Conservation (phyloP, 1,140 invertebrate genomes). For the Trichoplusia ni region DNA sequence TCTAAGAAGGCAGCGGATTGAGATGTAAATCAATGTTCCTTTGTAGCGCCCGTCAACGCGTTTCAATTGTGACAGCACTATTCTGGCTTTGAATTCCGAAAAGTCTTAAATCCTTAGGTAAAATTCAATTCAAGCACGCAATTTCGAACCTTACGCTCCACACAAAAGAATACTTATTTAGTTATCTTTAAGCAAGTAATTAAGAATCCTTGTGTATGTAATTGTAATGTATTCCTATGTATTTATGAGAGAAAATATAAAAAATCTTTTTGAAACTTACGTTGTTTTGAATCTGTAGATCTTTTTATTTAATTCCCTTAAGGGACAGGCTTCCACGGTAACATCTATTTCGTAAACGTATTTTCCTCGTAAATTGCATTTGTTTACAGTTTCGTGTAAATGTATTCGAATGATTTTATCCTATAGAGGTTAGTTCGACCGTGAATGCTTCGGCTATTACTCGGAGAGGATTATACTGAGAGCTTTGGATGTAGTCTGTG, state of each 20-base stretch:
- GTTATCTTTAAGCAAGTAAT: neutral
- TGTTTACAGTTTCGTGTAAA: constrained; percentile 13
- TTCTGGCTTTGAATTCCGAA: constrained; percentile 29
- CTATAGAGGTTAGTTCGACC: constrained; percentile 2
- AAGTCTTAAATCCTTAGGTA: neutral
- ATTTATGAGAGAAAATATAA: neutral
- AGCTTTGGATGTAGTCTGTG: neutral
- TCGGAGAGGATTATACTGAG: constrained; percentile 4
- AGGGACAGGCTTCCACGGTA: constrained; percentile 7
- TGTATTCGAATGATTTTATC: constrained; percentile 27
- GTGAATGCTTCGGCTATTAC: constrained; percentile 15
- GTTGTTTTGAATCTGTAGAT: neutral
- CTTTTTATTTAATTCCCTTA: neutral
- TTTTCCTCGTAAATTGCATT: constrained; percentile 15
- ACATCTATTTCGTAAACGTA: constrained; percentile 5
- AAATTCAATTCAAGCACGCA: neutral
- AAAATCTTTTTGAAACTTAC: neutral
- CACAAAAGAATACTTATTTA: neutral
- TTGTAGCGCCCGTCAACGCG: constrained; percentile 33
- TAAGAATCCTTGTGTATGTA: too few species aligned
- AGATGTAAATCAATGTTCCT: constrained; percentile 43
- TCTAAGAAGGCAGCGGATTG: constrained; percentile 31
- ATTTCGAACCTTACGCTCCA: neutral
- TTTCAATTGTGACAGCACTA: constrained; percentile 37
- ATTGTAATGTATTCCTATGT: too few species aligned